phyloP scores from a whole-genome alignment of 2,888 invertebrate genomes.

The Athrips mouffetella region DNA sequence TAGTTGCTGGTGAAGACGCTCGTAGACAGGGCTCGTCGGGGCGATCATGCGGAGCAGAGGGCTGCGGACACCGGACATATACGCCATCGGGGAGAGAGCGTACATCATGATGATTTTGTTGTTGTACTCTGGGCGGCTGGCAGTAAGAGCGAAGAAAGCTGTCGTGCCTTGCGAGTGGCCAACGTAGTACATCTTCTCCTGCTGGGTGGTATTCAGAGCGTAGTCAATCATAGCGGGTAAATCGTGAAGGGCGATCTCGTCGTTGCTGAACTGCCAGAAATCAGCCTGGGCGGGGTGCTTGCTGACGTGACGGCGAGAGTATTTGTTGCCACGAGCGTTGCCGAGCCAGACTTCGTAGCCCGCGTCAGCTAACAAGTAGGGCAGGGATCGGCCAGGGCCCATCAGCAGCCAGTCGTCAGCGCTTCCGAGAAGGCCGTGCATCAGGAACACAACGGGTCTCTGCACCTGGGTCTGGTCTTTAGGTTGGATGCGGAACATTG shows the following conservation, averaged over 20 bases:
- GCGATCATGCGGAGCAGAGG: slow-evolving; percentile 63
- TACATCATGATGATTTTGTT: slow-evolving; percentile 60
- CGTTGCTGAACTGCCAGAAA: slow-evolving; percentile 68
- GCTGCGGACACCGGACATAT: slow-evolving; percentile 61
- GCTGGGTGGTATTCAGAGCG: slow-evolving; percentile 46
- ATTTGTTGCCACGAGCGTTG: slow-evolving; percentile 64
- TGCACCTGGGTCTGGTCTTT: slow-evolving; percentile 35
- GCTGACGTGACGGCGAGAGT: slow-evolving; percentile 56
- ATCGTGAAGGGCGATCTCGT: slow-evolving; percentile 65
- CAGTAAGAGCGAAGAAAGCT: slow-evolving; percentile 54
- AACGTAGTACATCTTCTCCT: slow-evolving; percentile 58
- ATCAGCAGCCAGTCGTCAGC: slow-evolving; percentile 84
- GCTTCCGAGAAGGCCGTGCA: slow-evolving; percentile 82
- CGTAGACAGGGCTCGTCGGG: slow-evolving; percentile 47
- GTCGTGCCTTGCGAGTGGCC: slow-evolving; percentile 60
- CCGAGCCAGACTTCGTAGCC: slow-evolving; percentile 72
- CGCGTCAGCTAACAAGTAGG: slow-evolving; percentile 57
- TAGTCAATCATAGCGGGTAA: slow-evolving; percentile 68
- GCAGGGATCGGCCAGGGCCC: slow-evolving; percentile 74
- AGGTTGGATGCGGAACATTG: slow-evolving; percentile 61
- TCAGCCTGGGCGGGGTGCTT: slow-evolving; percentile 53
- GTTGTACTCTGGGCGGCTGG: slow-evolving; percentile 56
- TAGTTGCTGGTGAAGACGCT: slow-evolving; percentile 39
- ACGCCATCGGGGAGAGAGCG: slow-evolving; percentile 67
- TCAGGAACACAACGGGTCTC: slow-evolving; percentile 70